Evolutionary conservation across 2,113 vertebrate species (phyloP), one percentile per base, ranked within the genome.

Genomic region (Struthio camelus): DNA sequence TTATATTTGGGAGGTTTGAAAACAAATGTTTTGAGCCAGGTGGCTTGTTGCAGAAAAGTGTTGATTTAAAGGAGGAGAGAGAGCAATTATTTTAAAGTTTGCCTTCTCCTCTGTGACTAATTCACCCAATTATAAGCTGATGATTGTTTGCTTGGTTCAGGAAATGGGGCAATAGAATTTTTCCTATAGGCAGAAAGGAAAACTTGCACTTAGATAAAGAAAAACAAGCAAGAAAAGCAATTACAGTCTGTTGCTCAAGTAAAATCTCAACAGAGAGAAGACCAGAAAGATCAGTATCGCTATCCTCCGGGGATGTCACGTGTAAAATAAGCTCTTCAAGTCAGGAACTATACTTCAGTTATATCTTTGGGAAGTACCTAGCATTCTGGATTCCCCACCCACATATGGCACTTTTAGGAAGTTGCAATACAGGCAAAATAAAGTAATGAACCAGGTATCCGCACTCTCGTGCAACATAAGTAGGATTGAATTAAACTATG

Each of bases 121-220:
- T 96, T 95, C 79, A 93, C 79, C 67, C 87, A 96, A 71, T 94
- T 97, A 94, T 96, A 89, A 94, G 71, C 51, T 91, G 89, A 87
- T 71, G 78, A 71, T 86, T 96, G 48, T 85, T 93, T 95, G 54
- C 69, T 93, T 91, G 46, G 50, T 91, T 90, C 59, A 83, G 85
- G 67, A 97, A 96, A 95, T 95, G 71, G 76, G 85, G 85, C 91
- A 96, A 51, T 94, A 85, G 87, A 94, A 90, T 59, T 79, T 91
- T 95, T 95, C 89, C 80, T 87, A 71, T 34, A 73, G 85, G 82
- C 85, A 83, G 50, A 88, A 94, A 90, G 67, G 15, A 85, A 95
- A 95, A 91, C n/a, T 93, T 83, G 28, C 51, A 59, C 54, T 94
- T 85, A 65, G 54, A 75, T 87, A 83, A 89, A 93, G 32, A 64